These are phyloP conservation scores for Drosophila affinis DNA, from an alignment of 2,888 invertebrate species.

Conservation along the genomic window DNA sequence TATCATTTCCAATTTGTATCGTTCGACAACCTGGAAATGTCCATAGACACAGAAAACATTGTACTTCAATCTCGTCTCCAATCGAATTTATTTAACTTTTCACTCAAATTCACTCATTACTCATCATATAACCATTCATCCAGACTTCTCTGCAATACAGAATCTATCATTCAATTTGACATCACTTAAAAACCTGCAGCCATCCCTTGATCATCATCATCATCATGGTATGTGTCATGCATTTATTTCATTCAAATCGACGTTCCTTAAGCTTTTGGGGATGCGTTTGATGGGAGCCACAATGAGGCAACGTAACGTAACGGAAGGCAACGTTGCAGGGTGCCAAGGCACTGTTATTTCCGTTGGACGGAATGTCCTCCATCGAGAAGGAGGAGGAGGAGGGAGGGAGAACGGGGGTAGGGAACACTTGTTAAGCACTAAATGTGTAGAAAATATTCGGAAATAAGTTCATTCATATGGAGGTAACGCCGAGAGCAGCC, in stretches of 20 bases:
- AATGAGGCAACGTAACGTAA: slow-evolving; percentile 36
- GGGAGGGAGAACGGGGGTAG: slow-evolving; percentile 15
- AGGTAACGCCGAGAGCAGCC: slow-evolving; percentile 18
- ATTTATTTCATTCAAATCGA: slow-evolving; percentile 26
- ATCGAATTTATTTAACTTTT: too few species aligned
- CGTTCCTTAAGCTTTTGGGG: slow-evolving; percentile 17
- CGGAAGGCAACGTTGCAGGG: slow-evolving; percentile 44
- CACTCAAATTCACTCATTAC: too few species aligned
- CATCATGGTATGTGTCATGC: slow-evolving; percentile 18
- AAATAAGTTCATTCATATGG: slow-evolving; percentile 65
- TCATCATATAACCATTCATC: too few species aligned
- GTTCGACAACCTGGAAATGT: too few species aligned
- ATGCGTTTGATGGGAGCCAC: slow-evolving; percentile 27
- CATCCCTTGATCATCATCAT: slow-evolving; percentile 8
- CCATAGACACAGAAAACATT: too few species aligned
- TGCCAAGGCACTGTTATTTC: slow-evolving; percentile 52
- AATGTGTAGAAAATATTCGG: slow-evolving; percentile 68
- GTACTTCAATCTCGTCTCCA: too few species aligned
- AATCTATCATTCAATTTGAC: background rate
- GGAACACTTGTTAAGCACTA: slow-evolving; percentile 65
- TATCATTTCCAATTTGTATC: too few species aligned
- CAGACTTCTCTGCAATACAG: too few species aligned
- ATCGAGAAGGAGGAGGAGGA: background rate
- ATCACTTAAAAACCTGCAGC: slow-evolving; percentile 1
- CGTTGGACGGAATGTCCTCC: slow-evolving; percentile 33